Conservation (phyloP, 2,888 invertebrate species). For the Tinea semifulvella region DNA sequence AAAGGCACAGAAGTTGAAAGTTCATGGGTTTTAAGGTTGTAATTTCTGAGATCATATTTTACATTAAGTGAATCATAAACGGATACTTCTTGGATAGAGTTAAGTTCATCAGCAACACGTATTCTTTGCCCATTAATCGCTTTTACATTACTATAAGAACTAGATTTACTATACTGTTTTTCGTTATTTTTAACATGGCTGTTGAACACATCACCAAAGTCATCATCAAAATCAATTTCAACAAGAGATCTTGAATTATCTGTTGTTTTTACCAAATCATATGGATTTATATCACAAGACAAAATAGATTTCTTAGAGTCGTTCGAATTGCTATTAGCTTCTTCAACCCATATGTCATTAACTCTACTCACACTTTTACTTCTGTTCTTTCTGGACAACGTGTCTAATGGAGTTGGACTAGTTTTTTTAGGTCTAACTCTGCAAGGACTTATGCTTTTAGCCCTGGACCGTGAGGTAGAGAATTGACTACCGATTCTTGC, state of each 20-base stretch:
- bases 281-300: constrained; percentile 86
- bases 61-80: constrained; percentile 53
- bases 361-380: constrained; percentile 59
- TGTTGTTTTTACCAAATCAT: constrained; percentile 74
- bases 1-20: constrained; percentile 38
- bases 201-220: constrained; percentile 49
- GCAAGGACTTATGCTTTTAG: constrained; percentile 67
- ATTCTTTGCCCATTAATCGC: constrained; percentile 77
- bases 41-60: constrained; percentile 54
- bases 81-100: constrained; percentile 43
- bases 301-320: constrained; percentile 75
- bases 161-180: constrained; percentile 36
- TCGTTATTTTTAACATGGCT: constrained; percentile 41
- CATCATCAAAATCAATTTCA: constrained; percentile 63
- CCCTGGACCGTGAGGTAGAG: constrained; percentile 54
- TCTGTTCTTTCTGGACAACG: constrained; percentile 39
- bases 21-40: constrained; percentile 42
- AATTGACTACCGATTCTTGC: constrained; percentile 62
- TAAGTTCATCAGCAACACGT: constrained; percentile 66
- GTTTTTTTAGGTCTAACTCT: constrained; percentile 63
- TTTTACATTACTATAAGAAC: constrained; percentile 62
- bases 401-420: constrained; percentile 38
- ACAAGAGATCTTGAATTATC: constrained; percentile 53
- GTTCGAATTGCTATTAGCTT: constrained; percentile 32
- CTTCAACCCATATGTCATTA: constrained; percentile 56